Evolutionary conservation across 2,888 invertebrate species (phyloP), one percentile per base, ranked within the genome.

Genomic region (Morinoia aosen): DNA sequence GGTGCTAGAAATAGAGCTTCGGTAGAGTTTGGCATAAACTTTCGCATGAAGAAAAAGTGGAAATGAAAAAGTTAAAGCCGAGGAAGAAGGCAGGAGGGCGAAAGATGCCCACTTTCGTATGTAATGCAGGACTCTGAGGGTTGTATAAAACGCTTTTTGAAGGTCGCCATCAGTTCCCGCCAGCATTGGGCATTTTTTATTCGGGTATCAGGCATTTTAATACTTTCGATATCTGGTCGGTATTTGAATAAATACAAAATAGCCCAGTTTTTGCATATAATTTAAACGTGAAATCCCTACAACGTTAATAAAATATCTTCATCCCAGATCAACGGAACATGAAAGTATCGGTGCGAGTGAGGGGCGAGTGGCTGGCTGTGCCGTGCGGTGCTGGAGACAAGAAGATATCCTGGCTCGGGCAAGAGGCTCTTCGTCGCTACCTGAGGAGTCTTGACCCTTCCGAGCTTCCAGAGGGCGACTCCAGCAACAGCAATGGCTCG

Each of bases 311-410:
- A 76, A 25, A 33, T 76, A 33, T 76, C 25, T 33, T 76, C 3
- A 10, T 8, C 2, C 33, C 19, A 76, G 76, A 33, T 76, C 25
- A 19, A 33, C 19, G 76, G 25, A 90, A 33, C 88, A 98, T 98
- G 98, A 98, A 98, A 97, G 97, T 98, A 58, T 98, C 98, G 0
- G 97, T 97, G 33, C 97, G 97, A 95, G 97, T 98, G 88, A 97
- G 98, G 91, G 98, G 98, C 0, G 98, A 98, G 96, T 98, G 98
- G 98, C 97, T 98, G 94, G 98, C 98, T 95, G 97, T 98, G 11
- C 98, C 98, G 0, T 98, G 98, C 97, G 97, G 93, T 58, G 33
- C 96, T 97, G 97, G 97, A 7, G 97, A 97, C 40, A 97, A 97
- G 94, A 97, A 97, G 0, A 97, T 98, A 0, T 97, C 97, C n/a